Evolutionary conservation across 92 coral and sea anemone species (phyloP).

Genomic region (Bergia sp.): DNA sequence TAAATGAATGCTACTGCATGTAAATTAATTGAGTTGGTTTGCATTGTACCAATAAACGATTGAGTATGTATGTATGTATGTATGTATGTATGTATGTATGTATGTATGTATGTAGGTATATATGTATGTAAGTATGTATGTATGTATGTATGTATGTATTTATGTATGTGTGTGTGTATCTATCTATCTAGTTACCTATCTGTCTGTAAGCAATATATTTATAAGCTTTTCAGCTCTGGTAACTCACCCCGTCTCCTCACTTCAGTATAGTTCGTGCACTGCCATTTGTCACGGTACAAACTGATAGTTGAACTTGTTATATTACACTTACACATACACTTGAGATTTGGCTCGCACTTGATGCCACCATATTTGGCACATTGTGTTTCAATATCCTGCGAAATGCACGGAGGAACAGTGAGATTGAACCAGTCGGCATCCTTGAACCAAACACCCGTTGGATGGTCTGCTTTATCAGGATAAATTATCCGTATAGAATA

Average conservation of each 20-base stretch:
- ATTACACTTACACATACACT: constrained; percentile 6
- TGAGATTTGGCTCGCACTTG: background rate
- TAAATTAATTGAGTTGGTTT: too few species aligned
- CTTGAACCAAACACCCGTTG: background rate
- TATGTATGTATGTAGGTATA: too few species aligned
- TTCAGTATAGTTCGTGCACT: constrained; percentile 7
- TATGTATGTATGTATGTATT: too few species aligned
- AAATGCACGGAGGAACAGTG: background rate
- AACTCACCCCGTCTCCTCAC: constrained; percentile 5
- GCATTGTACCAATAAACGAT: too few species aligned
- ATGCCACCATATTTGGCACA: constrained; percentile 15
- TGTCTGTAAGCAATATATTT: too few species aligned
- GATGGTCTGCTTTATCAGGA: background rate
- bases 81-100: too few species aligned
- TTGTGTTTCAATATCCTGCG: background rate
- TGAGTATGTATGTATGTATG: too few species aligned
- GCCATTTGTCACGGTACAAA: background rate
- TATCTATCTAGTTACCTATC: too few species aligned
- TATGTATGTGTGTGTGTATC: too few species aligned
- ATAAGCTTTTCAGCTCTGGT: background rate
- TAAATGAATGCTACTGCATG: too few species aligned
- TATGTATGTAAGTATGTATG: too few species aligned
- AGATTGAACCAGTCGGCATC: constrained; percentile 14
- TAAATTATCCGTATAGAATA: constrained; percentile 4
- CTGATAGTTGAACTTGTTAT: background rate